Evolutionary conservation across 2,797 vertebrate genomes (phyloP), one percentile per base, ranked within the genome.

Genomic region (Scomberomorus guttatus): DNA sequence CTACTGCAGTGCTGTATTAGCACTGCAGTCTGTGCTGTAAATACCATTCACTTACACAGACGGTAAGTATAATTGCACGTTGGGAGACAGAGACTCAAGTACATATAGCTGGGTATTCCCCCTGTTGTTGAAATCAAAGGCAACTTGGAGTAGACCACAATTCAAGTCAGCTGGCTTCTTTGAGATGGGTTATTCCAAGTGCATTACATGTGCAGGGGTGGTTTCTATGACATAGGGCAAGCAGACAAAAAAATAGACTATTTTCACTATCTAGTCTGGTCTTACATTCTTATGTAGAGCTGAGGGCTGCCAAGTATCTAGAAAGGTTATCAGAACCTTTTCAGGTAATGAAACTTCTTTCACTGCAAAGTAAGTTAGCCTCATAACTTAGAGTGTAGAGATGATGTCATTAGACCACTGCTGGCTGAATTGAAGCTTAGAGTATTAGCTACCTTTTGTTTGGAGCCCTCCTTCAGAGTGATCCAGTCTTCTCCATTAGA

Each of bases 401-500:
- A 46, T 20, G 42, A 42, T 18, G 22, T 51, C 12, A 39, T 34
- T 42, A 29, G 18, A 55, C 11, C 6, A 37, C 15, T 24, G 0
- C 0, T 15, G 9, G 20, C 32, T 66, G 37, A 48, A 59, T 57
- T 48, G 0, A 34, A 24, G 17, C 17, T 37, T 39, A 18, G 46
- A 50, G 7, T 8, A 50, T 20, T 20, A 20, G 46, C 46, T 94
- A 99, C 98, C 83, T 97, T 95, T 89, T 97, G 96, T 73, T 98
- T 99, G 72, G 96, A 96, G 85, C 96, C 97, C 75, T 99, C 98
- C 86, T 99, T 99, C 83, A 99, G 81, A 24, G 97, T 97, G 93
- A 99, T 97, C 98, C 98, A 99, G 92, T 99, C 98, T 80, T 99
- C 98, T 64, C 98, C 98, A 0, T 99, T 99, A 64, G 98, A 98